These are phyloP conservation scores for Brachionus rotundiformis DNA, from an alignment of 1,140 invertebrate species.

Conservation along the genomic window DNA sequence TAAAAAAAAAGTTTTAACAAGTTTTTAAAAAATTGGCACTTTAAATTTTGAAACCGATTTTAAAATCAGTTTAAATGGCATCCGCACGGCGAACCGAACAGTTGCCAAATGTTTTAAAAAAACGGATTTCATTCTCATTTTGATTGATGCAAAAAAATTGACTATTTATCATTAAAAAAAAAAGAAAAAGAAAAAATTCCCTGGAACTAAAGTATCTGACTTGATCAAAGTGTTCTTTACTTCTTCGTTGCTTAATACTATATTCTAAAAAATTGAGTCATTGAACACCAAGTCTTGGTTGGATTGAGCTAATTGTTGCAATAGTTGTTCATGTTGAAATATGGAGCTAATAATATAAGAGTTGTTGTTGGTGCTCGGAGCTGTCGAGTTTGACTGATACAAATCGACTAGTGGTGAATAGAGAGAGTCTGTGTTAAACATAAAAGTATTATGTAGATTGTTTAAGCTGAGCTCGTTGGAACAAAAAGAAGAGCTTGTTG, in stretches of 20 bases:
- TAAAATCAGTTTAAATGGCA: neutral
- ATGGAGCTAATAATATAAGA: constrained; percentile 29
- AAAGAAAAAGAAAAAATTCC: constrained; percentile 9
- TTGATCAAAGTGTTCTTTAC: neutral
- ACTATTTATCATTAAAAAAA: constrained; percentile 16
- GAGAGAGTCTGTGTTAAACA: constrained; percentile 12
- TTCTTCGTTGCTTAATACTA: neutral
- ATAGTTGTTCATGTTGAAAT: constrained; percentile 52
- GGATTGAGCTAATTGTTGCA: constrained; percentile 21
- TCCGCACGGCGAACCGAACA: neutral
- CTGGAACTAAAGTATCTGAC: constrained; percentile 46
- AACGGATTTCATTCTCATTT: constrained; percentile 42
- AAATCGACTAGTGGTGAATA: constrained; percentile 15
- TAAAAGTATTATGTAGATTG: neutral
- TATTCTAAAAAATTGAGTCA: constrained; percentile 40
- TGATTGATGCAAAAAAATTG: constrained; percentile 29
- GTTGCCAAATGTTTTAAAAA: neutral
- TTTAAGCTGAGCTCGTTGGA: constrained; percentile 21
- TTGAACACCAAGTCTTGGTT: constrained; percentile 34
- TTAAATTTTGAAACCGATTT: neutral
- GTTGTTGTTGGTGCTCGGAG: neutral
- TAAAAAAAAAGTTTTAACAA: constrained; percentile 23
- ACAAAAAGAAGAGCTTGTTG: constrained; percentile 35
- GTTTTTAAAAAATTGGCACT: constrained; percentile 26
- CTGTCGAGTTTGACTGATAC: constrained; percentile 1